phyloP scores from a whole-genome alignment of 2,888 invertebrate species.

The Steromphala cineraria region DNA sequence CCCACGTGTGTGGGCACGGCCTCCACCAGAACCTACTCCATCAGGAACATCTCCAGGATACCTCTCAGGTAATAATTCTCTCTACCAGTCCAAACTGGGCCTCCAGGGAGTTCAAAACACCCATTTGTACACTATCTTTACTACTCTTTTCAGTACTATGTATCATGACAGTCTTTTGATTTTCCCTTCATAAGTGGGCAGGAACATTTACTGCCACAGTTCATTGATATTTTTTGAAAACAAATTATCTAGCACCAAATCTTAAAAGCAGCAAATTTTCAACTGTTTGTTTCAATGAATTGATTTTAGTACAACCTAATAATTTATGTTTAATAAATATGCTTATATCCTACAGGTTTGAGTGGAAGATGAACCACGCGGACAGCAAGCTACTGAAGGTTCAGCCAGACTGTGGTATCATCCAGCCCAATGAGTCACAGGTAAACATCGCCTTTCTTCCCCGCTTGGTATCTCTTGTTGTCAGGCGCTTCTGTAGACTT shows the following conservation, averaged over 20 bases:
- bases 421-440: slow-evolving; percentile 72
- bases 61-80: slow-evolving; percentile 61
- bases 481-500: too few species aligned
- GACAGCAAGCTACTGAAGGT: slow-evolving; percentile 68
- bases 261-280: too few species aligned
- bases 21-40: slow-evolving; percentile 63
- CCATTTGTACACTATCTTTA: not conserved
- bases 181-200: too few species aligned
- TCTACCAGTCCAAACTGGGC: not conserved
- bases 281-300: too few species aligned
- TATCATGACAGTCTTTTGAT: too few species aligned
- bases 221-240: too few species aligned
- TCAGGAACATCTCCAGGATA: slow-evolving; percentile 71
- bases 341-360: slow-evolving; percentile 52
- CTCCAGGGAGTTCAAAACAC: not conserved
- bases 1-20: slow-evolving; percentile 73
- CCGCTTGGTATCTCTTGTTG: not conserved
- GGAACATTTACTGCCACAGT: too few species aligned
- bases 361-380: slow-evolving; percentile 66
- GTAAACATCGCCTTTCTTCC: slow-evolving; percentile 40
- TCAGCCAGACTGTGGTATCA: slow-evolving; percentile 65
- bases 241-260: too few species aligned
- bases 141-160: too few species aligned
- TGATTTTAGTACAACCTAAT: too few species aligned
- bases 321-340: too few species aligned